These are phyloP conservation scores for Tetrao urogallus DNA, from an alignment of 2,113 vertebrate genomes.

Conservation along the genomic window DNA sequence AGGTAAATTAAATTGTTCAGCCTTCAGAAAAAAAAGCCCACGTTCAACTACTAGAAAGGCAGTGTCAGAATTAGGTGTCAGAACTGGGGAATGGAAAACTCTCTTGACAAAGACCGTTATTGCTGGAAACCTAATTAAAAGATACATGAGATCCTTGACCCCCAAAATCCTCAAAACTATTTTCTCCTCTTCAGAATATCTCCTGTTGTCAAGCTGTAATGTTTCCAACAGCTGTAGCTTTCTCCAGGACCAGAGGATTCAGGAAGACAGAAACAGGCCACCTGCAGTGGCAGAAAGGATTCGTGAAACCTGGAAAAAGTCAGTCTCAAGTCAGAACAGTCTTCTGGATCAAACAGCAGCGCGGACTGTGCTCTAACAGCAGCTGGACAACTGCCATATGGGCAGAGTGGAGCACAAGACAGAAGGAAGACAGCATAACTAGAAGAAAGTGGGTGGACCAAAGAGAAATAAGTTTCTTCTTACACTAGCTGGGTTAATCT, in stretches of 20 bases:
- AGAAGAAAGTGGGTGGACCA: background rate
- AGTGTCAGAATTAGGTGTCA: accelerated
- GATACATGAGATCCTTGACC: accelerated
- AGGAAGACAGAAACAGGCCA: background rate
- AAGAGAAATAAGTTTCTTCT: background rate
- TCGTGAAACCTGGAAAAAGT: background rate
- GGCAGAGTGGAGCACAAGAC: background rate
- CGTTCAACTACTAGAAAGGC: background rate
- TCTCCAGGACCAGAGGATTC: background rate
- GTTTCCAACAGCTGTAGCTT: background rate
- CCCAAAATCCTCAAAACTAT: background rate
- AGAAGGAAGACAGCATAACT: background rate
- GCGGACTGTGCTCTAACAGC: background rate
- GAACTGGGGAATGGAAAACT: background rate
- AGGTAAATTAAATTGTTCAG: background rate
- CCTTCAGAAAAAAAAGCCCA: background rate
- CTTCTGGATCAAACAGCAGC: background rate
- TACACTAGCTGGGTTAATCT: background rate
- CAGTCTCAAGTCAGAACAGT: background rate
- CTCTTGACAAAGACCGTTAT: background rate
- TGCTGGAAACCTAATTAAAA: background rate
- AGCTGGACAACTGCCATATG: background rate
- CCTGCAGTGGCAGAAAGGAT: background rate
- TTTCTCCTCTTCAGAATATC: background rate
- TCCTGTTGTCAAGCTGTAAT: background rate